These are phyloP conservation scores for Ictalurus furcatus DNA, from an alignment of 2,113 vertebrate genomes.

Conservation along the genomic window DNA sequence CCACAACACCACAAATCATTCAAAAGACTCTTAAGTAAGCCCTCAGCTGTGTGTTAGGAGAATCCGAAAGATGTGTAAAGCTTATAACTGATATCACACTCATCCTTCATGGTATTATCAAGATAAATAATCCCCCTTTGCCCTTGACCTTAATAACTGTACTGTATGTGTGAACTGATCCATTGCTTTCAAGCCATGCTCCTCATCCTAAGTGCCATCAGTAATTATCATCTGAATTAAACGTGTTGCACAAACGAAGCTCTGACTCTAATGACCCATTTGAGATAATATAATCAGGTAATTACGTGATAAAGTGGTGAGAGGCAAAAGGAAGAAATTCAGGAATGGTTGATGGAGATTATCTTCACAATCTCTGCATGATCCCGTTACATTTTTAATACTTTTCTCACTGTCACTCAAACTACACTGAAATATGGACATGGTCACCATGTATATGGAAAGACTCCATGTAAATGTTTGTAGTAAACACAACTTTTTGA, in stretches of 20 bases:
- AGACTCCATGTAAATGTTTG: not conserved
- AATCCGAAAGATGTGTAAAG: not conserved
- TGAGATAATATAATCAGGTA: conserved; percentile 15
- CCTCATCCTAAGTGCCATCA: not conserved
- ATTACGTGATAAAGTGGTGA: not conserved
- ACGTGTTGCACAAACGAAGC: conserved; percentile 7
- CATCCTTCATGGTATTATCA: not conserved
- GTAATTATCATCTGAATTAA: conserved; percentile 12
- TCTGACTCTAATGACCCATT: conserved; percentile 5
- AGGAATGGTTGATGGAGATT: not conserved
- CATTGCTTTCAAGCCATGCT: not conserved
- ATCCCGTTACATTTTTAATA: not conserved
- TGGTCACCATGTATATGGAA: not conserved
- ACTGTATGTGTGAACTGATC: not conserved
- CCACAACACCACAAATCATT: not conserved
- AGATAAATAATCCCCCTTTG: not conserved
- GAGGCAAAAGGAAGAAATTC: not conserved
- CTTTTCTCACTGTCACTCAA: not conserved
- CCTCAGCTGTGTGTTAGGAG: not conserved
- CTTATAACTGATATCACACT: not conserved
- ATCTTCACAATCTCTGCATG: not conserved
- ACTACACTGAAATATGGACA: not conserved
- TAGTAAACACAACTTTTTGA: not conserved
- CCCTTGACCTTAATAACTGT: not conserved
- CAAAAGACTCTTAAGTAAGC: not conserved